Evolutionary conservation across 2,797 vertebrate species (phyloP).

Genomic region (Labeo calbasu): DNA sequence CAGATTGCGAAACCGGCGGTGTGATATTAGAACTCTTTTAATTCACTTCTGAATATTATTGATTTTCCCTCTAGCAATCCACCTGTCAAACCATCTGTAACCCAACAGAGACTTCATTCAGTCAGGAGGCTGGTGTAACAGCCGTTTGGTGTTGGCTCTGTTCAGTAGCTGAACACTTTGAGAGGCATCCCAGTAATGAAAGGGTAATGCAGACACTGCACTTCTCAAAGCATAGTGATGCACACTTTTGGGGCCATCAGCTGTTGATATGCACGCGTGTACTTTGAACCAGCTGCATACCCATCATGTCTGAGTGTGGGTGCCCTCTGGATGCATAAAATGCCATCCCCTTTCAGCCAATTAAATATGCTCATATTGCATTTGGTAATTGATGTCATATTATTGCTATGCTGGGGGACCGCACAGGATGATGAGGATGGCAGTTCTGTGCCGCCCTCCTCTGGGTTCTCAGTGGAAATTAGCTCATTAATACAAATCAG

Average conservation of each 20-base stretch:
- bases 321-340: constrained; percentile 41
- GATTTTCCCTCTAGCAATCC: constrained; percentile 22
- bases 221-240: constrained; percentile 71
- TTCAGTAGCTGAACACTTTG: constrained; percentile 13
- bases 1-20: not conserved
- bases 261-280: constrained; percentile 67
- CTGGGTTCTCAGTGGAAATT: constrained; percentile 68
- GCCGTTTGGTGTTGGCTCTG: constrained; percentile 38
- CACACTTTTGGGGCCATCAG: constrained; percentile 70
- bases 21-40: not conserved
- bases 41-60: constrained; percentile 4
- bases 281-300: constrained; percentile 68
- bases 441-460: constrained; percentile 58
- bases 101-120: constrained; percentile 28
- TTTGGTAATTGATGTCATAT: constrained; percentile 69
- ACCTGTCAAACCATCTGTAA: constrained; percentile 35
- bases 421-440: constrained; percentile 64
- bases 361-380: constrained; percentile 71
- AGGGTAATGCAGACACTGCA: constrained; percentile 57
- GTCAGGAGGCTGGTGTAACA: constrained; percentile 59
- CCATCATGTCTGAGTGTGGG: constrained; percentile 51
- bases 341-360: constrained; percentile 66
- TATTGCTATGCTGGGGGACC: constrained; percentile 64
- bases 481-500: constrained; percentile 64
- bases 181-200: constrained; percentile 34